Percentiles rank a stretch among this genome's conserved stretches.
Conservation (phyloP, 2,113 vertebrate species). For the Pelecanus crispus region DNA sequence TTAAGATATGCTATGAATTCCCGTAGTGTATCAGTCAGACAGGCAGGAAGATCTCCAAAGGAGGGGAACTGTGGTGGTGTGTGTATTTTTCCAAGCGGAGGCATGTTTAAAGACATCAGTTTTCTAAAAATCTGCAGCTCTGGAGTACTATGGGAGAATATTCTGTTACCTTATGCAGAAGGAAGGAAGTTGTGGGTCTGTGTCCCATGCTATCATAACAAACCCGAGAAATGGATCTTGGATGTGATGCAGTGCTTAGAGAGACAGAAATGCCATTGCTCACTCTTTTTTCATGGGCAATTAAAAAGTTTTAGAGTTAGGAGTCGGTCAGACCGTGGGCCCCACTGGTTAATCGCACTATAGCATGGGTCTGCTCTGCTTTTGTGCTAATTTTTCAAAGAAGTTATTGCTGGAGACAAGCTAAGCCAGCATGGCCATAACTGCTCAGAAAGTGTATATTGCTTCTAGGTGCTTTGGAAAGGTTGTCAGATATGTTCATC, state of each 20-base stretch:
- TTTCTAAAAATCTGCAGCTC: background rate
- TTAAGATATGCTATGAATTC: background rate
- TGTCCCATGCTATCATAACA: background rate
- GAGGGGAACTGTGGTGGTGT: background rate
- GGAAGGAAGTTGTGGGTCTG: background rate
- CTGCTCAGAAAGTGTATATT: background rate
- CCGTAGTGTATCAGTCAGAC: background rate
- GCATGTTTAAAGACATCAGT: background rate
- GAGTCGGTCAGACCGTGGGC: rapidly evolving
- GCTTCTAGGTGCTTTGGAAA: background rate
- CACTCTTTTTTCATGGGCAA: background rate
- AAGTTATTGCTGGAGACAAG: background rate
- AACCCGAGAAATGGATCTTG: background rate
- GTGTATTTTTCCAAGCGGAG: background rate
- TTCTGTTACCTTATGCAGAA: background rate
- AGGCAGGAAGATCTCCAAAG: background rate
- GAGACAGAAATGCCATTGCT: background rate
- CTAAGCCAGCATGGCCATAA: background rate
- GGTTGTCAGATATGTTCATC: background rate
- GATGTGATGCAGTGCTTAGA: background rate
- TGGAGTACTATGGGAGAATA: background rate
- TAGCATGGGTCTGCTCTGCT: background rate
- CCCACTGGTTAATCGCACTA: background rate
- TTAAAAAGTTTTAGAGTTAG: background rate
- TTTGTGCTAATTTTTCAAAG: background rate